Conservation (phyloP, 2,797 vertebrate species). For the Gymnothorax javanicus region DNA sequence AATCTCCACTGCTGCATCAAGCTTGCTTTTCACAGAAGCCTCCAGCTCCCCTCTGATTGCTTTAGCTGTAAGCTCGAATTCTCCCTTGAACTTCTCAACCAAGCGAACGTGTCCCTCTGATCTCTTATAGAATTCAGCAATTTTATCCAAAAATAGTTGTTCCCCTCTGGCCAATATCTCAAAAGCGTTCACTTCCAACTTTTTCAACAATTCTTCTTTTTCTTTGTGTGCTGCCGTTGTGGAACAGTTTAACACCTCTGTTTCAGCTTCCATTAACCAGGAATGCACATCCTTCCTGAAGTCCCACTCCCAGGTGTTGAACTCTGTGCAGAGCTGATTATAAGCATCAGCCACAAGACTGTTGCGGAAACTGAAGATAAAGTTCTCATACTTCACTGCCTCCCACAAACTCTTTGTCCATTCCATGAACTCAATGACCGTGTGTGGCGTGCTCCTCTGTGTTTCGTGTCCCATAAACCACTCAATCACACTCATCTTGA, state of each 20-base stretch:
- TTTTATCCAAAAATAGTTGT: neutral
- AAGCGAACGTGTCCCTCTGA: neutral
- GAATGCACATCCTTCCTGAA: constrained; percentile 36
- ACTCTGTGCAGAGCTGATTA: constrained; percentile 38
- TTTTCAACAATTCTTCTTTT: constrained; percentile 19
- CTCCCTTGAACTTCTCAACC: neutral
- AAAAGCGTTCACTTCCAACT: constrained; percentile 42
- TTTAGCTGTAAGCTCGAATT: neutral
- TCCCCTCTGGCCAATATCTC: constrained; percentile 24
- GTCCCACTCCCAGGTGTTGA: constrained; percentile 45
- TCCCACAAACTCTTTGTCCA: neutral
- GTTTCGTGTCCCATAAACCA: no score
- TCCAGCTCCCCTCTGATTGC: neutral
- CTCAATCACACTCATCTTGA: neutral
- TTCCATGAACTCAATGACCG: neutral
- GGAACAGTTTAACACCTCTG: constrained; percentile 39
- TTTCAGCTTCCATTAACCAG: constrained; percentile 44
- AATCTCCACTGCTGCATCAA: neutral
- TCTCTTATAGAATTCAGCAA: neutral
- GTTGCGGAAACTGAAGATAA: neutral
- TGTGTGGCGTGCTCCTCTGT: neutral
- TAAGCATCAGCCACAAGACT: constrained; percentile 52
- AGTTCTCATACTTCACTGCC: neutral
- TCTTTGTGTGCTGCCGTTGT: neutral
- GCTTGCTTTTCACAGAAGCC: neutral